Evolutionary conservation across 2,888 invertebrate genomes (phyloP), one percentile per base, ranked within the genome.

Genomic region (Pristionchus exspectatus): DNA sequence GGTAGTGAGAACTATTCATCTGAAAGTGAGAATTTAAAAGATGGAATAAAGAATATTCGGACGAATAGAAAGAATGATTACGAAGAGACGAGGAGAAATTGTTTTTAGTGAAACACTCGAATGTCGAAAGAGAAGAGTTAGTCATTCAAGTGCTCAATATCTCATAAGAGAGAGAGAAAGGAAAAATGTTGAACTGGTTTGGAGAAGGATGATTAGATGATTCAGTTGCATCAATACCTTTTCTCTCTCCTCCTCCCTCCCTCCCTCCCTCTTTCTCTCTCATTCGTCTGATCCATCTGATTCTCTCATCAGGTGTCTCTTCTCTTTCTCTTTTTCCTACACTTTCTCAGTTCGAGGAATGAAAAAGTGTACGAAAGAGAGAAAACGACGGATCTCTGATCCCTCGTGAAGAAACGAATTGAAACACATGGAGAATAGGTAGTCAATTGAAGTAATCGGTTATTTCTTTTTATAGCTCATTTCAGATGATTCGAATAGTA

Each of bases 1-100:
- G 91, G 38, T 91, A 92, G 91, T 92, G 92, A n/a, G 63, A 30
- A n/a, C 27, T 90, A 21, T 44, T 33, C 63, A 54, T 56, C 50
- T 44, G 21, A 90, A 74, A 56, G 74, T 4, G 24, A 24, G 27
- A 9, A 27, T 27, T 21, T 50, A 10, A 50, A 50, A 50, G 44
- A 12, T 10, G 44, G 74, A 38, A 30, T 16, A 33, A 74, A 21
- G 18, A 38, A 69, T 69, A 24, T n/a, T 69, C 30, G 27, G 5
- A 69, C 2, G 14, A 69, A 27, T 18, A 24, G 69, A 24, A 27
- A 27, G 69, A 69, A 30, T 0, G 24, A 27, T 18, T 2, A 69
- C 7, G 14, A 69, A 69, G 18, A 24, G 69, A 30, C n/a, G 69
- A 7, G 3, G 30, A 24, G 27, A 50, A 16, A 27, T n/a, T 27